Percentiles rank a stretch among this genome's conserved stretches.
Evolutionary conservation across 2,113 vertebrate genomes (phyloP).

Genomic region (Melanostigma gelatinosum): DNA sequence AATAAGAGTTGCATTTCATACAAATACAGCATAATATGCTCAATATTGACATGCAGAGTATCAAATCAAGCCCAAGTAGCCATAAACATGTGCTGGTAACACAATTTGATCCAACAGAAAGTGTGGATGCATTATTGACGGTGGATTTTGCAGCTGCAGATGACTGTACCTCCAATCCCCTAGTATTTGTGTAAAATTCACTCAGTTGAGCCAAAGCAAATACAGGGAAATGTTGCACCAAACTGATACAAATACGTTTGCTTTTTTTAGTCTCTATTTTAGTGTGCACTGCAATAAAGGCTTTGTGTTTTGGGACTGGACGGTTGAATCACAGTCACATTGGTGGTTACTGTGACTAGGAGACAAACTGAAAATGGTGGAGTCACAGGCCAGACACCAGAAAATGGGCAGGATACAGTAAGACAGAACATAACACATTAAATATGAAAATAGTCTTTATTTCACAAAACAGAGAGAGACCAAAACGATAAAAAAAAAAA

Average conservation of each 20-base stretch:
- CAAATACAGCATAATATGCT: no score
- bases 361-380: background rate
- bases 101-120: background rate
- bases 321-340: background rate
- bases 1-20: background rate
- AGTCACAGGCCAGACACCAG: background rate
- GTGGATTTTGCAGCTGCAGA: background rate
- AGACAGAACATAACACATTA: background rate
- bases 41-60: background rate
- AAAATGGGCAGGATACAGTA: background rate
- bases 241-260: background rate
- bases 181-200: background rate
- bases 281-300: background rate
- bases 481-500: background rate
- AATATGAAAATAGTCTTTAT: slow-evolving; percentile 61
- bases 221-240: background rate
- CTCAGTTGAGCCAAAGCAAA: background rate
- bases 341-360: background rate
- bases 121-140: background rate
- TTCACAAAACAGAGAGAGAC: slow-evolving; percentile 35
- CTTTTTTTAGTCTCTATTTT: no score
- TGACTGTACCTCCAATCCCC: background rate
- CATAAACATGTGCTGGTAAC: background rate
- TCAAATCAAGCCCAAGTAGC: background rate
- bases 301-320: background rate